phyloP scores from a whole-genome alignment of 1,140 invertebrate genomes.

The Diorhabda elongata region DNA sequence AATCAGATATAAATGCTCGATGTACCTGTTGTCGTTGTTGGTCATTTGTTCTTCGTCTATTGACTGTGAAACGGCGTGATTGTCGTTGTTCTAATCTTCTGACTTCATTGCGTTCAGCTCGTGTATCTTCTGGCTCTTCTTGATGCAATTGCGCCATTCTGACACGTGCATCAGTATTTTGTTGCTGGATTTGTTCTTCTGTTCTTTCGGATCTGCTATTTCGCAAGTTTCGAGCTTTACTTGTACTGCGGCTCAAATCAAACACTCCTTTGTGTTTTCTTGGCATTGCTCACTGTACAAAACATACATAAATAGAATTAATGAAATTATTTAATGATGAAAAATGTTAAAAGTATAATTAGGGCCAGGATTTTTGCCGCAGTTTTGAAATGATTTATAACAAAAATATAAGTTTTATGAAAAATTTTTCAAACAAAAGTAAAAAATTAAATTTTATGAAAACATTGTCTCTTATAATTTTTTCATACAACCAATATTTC shows the following conservation, averaged over 20 bases:
- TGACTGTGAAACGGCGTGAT: slow-evolving; percentile 29
- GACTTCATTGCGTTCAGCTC: slow-evolving; percentile 31
- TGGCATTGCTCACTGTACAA: slow-evolving; percentile 8
- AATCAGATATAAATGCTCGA: slow-evolving; percentile 40
- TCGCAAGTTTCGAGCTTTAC: slow-evolving; percentile 22
- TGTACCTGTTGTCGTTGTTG: slow-evolving; percentile 42
- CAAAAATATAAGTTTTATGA: not conserved
- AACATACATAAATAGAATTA: slow-evolving; percentile 21
- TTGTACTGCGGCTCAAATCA: slow-evolving; percentile 27
- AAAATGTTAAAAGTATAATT: slow-evolving; percentile 15
- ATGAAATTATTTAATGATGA: slow-evolving; percentile 18
- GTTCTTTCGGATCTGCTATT: slow-evolving; percentile 32
- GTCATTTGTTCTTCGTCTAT: slow-evolving; percentile 36
- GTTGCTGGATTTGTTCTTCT: slow-evolving; percentile 34
- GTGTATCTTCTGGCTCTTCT: slow-evolving; percentile 29
- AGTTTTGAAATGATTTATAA: not conserved
- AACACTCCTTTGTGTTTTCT: slow-evolving; percentile 25
- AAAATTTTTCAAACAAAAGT: slow-evolving; percentile 4
- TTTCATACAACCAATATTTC: slow-evolving; percentile 8
- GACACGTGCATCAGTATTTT: slow-evolving; percentile 31
- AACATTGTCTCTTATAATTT: slow-evolving; percentile 5
- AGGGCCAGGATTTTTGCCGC: slow-evolving; percentile 1
- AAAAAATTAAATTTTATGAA: not conserved
- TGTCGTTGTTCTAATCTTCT: slow-evolving; percentile 28
- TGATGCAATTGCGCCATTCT: slow-evolving; percentile 33